phyloP scores from a whole-genome alignment of 2,113 vertebrate genomes.

The Callocephalon fimbriatum region DNA sequence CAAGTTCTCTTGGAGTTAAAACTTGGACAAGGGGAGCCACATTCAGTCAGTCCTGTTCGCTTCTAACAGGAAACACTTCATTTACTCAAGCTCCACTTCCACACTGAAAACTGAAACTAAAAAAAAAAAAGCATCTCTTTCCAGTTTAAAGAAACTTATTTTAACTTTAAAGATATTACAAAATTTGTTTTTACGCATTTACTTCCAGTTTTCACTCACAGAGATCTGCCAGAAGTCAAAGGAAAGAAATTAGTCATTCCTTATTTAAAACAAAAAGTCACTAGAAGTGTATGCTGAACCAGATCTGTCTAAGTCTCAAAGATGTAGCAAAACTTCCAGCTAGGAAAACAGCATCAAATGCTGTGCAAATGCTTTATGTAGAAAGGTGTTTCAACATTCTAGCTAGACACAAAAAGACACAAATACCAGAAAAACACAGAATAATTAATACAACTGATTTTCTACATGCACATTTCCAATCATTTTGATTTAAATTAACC shows the following conservation, averaged over 20 bases:
- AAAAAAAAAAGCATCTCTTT: not conserved
- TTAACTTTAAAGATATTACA: not conserved
- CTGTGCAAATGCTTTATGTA: not conserved
- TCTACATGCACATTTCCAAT: not conserved
- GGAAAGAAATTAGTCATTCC: not conserved
- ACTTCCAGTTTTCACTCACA: not conserved
- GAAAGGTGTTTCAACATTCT: not conserved
- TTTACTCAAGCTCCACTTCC: not conserved
- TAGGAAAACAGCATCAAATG: not conserved
- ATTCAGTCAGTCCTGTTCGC: not conserved
- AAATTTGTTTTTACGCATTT: not conserved
- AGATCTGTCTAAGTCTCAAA: slow-evolving; percentile 35
- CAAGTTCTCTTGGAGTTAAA: not conserved
- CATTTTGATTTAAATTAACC: not conserved
- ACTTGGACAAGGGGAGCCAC: not conserved
- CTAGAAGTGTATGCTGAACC: not conserved
- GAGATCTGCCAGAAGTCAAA: not conserved
- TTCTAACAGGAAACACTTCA: not conserved
- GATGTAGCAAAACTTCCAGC: not conserved
- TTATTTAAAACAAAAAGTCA: not conserved
- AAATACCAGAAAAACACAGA: not conserved
- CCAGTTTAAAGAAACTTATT: not conserved
- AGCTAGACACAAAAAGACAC: not conserved
- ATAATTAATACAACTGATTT: not conserved
- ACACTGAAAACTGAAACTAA: not conserved